Conservation (phyloP, 2,113 vertebrate species). For the Chlamydotis undulata region DNA sequence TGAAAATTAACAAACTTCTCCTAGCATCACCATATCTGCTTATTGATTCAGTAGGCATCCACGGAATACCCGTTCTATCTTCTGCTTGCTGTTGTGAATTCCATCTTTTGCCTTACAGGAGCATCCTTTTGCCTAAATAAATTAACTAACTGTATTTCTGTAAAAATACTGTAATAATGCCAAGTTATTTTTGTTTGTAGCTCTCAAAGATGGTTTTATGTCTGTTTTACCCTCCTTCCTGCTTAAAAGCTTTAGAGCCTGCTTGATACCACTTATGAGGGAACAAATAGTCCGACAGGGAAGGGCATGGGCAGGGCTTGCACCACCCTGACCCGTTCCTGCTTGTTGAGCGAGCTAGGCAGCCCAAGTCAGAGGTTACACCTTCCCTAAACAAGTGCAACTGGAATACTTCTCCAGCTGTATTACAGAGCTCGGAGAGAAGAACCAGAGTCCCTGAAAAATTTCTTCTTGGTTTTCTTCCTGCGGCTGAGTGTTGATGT, state of each 20-base stretch:
- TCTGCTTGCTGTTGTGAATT: neutral
- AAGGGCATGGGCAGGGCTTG: constrained; percentile 53
- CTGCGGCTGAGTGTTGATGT: neutral
- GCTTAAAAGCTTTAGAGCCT: neutral
- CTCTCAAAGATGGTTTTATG: neutral
- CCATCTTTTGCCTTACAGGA: neutral
- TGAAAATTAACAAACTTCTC: neutral
- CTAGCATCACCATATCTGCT: neutral
- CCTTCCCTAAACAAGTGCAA: constrained; percentile 58
- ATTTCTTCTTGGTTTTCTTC: neutral
- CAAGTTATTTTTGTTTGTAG: neutral
- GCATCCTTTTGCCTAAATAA: neutral
- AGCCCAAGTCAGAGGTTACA: constrained; percentile 53
- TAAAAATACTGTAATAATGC: neutral
- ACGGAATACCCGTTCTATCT: neutral
- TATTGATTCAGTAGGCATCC: neutral
- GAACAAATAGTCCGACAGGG: constrained; percentile 55
- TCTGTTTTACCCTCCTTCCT: neutral
- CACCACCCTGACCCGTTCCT: constrained; percentile 40
- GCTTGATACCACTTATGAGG: neutral
- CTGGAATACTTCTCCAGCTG: constrained; percentile 7
- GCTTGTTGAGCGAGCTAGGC: constrained; percentile 56
- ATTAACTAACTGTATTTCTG: neutral
- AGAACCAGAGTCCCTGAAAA: neutral
- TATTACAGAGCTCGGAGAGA: neutral